A percentile compares a stretch with the other conserved stretches of the same genome.
Evolutionary conservation across 2,888 invertebrate species (phyloP).

Genomic region (Anthrax anthrax): DNA sequence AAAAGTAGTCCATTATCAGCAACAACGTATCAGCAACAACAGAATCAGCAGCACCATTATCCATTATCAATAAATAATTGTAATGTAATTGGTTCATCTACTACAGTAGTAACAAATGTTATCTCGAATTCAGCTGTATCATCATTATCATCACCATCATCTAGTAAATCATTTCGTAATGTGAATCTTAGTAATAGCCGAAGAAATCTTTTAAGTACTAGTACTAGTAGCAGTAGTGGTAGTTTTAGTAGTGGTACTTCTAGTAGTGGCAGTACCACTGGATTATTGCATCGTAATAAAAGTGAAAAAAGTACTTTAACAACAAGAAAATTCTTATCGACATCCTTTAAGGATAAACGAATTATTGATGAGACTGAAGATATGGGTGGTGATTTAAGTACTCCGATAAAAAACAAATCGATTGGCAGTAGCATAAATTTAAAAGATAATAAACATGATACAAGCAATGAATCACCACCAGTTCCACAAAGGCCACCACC

Average conservation of each 20-base stretch:
- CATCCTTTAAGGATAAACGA: background rate
- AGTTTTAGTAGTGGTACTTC: slow-evolving; percentile 1
- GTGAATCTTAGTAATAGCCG: background rate
- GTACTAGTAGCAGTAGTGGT: no score
- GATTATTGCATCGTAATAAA: background rate
- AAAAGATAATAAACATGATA: no score
- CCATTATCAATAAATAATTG: background rate
- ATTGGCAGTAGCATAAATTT: background rate
- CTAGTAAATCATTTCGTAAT: background rate
- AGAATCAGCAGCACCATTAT: no score
- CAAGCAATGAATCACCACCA: background rate
- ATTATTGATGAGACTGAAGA: background rate
- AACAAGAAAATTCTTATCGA: background rate
- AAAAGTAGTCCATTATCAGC: background rate
- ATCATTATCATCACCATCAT: background rate
- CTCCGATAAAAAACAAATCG: background rate
- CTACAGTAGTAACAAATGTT: no score
- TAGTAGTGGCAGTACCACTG: no score
- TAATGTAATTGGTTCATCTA: background rate
- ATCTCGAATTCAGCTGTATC: no score
- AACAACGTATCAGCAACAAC: no score
- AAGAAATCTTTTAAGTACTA: background rate
- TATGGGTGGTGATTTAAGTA: slow-evolving; percentile 7
- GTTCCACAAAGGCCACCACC: background rate
- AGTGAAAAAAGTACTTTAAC: slow-evolving; percentile 1